Percentiles rank a stretch among this genome's conserved stretches.
phyloP scores from a whole-genome alignment of 1,140 invertebrate species.

The Cydia splendana region DNA sequence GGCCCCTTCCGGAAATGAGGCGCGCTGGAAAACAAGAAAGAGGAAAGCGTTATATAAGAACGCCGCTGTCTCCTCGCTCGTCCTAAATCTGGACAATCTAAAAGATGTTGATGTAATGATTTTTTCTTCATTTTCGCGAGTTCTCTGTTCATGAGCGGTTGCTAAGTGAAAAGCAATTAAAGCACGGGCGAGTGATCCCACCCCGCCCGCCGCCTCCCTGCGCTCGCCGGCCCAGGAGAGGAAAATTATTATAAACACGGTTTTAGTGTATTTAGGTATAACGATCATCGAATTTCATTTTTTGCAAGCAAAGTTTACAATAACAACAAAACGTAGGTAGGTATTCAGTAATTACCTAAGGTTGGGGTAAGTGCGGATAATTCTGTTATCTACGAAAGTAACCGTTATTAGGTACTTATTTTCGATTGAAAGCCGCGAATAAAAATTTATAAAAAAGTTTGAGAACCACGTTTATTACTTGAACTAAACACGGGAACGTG shows the following conservation, averaged over 20 bases:
- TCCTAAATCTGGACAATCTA: constrained; percentile 77
- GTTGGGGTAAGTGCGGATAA: too few species aligned
- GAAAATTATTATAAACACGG: constrained; percentile 68
- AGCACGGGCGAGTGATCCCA: constrained; percentile 73
- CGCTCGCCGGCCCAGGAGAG: constrained; percentile 52
- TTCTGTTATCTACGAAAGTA: too few species aligned
- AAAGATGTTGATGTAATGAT: constrained; percentile 79
- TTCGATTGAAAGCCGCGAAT: too few species aligned
- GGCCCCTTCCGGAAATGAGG: constrained; percentile 76
- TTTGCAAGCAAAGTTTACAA: too few species aligned
- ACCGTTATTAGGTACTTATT: too few species aligned
- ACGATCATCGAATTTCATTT: constrained; percentile 35
- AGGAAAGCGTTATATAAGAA: constrained; percentile 74
- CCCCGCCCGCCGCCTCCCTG: constrained; percentile 42
- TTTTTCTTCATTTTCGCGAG: constrained; percentile 77
- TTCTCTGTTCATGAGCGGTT: constrained; percentile 77
- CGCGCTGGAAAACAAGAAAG: constrained; percentile 76
- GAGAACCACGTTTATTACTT: too few species aligned
- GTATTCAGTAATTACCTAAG: too few species aligned
- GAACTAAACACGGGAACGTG: too few species aligned
- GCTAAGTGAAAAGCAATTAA: constrained; percentile 80
- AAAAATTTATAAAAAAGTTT: too few species aligned
- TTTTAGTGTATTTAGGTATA: constrained; percentile 44
- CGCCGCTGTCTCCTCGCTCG: constrained; percentile 67
- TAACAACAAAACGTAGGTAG: too few species aligned